Conservation (phyloP, 2,888 invertebrate genomes). For the Luperina nickerlii region DNA sequence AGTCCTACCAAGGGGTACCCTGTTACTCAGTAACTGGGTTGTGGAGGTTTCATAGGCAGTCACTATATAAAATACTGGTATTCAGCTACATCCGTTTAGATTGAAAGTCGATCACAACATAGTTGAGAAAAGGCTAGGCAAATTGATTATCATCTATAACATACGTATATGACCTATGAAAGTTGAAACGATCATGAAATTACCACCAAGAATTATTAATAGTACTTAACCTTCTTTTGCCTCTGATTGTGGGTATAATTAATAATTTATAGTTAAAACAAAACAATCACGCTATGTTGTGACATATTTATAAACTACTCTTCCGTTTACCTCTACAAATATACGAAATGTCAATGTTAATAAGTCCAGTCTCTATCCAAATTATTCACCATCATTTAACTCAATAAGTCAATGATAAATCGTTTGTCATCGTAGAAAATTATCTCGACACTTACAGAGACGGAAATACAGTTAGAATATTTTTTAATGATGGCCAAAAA, state of each 20-base stretch:
- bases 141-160: not conserved
- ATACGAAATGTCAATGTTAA: not conserved
- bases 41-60: no score
- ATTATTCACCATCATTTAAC: not conserved
- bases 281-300: conserved; percentile 2
- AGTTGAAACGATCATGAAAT: not conserved
- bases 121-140: not conserved
- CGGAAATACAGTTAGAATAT: not conserved
- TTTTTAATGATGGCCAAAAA: not conserved
- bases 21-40: not conserved
- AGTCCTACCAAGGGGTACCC: not conserved
- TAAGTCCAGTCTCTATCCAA: not conserved
- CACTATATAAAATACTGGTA: not conserved
- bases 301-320: not conserved
- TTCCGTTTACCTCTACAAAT: not conserved
- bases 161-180: not conserved
- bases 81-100: not conserved
- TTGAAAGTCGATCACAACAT: not conserved
- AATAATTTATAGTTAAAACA: conserved; percentile 12
- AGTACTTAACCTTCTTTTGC: no score
- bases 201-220: not conserved
- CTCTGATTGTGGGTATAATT: not conserved
- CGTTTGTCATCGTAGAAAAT: not conserved
- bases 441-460: not conserved
- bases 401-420: no score